A percentile compares a stretch with the other conserved stretches of the same genome.
Conservation (phyloP, 2,113 vertebrate species). For the Ibidorhyncha struthersii region DNA sequence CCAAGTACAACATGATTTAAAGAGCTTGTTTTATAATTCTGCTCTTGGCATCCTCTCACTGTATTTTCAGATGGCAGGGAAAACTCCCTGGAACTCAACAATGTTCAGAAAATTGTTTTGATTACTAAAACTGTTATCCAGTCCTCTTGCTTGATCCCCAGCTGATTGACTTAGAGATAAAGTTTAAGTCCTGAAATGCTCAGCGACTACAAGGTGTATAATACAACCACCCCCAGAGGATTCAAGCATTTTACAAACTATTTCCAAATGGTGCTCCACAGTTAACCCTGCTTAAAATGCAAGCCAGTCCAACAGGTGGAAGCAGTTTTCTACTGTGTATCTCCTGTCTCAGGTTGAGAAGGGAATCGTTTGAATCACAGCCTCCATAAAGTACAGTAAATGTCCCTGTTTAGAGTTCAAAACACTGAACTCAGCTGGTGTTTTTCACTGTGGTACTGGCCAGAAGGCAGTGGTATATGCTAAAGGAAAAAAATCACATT, state of each 20-base stretch:
- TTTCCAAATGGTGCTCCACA: slow-evolving; percentile 76
- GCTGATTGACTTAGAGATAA: slow-evolving; percentile 71
- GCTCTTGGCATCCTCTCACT: neutral
- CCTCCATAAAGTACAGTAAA: neutral
- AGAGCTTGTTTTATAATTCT: slow-evolving; percentile 34
- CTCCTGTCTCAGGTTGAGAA: slow-evolving; percentile 53
- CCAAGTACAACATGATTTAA: slow-evolving; percentile 51
- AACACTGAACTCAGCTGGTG: slow-evolving; percentile 4
- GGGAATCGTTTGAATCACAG: slow-evolving; percentile 26
- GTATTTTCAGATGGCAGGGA: slow-evolving; percentile 40
- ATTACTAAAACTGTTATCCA: slow-evolving; percentile 66
- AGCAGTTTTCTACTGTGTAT: slow-evolving; percentile 57
- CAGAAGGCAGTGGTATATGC: neutral
- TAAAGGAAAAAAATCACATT: neutral
- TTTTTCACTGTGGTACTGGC: neutral
- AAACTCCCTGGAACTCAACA: slow-evolving; percentile 49
- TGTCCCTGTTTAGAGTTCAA: slow-evolving; percentile 5
- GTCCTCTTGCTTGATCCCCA: slow-evolving; percentile 60
- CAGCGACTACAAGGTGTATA: slow-evolving; percentile 61
- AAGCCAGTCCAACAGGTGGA: slow-evolving; percentile 70
- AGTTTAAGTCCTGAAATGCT: slow-evolving; percentile 64
- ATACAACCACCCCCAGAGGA: slow-evolving; percentile 43
- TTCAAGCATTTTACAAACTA: slow-evolving; percentile 68
- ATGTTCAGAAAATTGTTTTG: slow-evolving; percentile 70
- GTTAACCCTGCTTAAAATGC: slow-evolving; percentile 73